phyloP scores from a whole-genome alignment of 2,113 vertebrate species.

The Peromyscus polionotus region DNA sequence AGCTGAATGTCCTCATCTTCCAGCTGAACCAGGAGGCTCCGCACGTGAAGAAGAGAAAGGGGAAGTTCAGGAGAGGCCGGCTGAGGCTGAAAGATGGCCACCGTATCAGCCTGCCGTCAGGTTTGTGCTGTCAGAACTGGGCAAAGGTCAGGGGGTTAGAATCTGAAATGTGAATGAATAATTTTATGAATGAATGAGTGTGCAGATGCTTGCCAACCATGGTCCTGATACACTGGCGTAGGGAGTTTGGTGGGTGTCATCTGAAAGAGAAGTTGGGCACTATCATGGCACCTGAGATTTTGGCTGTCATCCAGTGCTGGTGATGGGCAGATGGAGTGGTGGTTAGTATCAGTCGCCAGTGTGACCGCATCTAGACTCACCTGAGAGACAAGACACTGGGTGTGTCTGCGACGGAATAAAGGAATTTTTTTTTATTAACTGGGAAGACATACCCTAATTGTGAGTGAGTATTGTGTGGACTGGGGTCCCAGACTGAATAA shows the following conservation, averaged over 20 bases:
- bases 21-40: conserved; percentile 98
- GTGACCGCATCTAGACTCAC: background rate
- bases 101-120: conserved; percentile 97
- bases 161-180: background rate
- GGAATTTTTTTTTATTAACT: background rate
- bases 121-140: conserved; percentile 78
- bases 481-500: background rate
- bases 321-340: background rate
- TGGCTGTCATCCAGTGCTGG: rapidly evolving
- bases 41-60: conserved; percentile 97
- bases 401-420: background rate
- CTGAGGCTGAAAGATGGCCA: conserved; percentile 96
- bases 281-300: rapidly evolving
- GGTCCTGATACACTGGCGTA: rapidly evolving
- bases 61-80: conserved; percentile 95
- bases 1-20: conserved; percentile 97
- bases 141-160: too few species aligned
- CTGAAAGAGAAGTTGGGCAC: rapidly evolving
- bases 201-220: background rate
- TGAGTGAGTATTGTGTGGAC: background rate
- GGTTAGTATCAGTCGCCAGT: background rate
- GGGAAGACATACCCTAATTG: background rate
- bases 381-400: background rate
- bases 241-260: rapidly evolving
- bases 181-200: background rate